phyloP scores from a whole-genome alignment of 1,140 invertebrate genomes.

The honey bee (Apis mellifera) region DNA sequence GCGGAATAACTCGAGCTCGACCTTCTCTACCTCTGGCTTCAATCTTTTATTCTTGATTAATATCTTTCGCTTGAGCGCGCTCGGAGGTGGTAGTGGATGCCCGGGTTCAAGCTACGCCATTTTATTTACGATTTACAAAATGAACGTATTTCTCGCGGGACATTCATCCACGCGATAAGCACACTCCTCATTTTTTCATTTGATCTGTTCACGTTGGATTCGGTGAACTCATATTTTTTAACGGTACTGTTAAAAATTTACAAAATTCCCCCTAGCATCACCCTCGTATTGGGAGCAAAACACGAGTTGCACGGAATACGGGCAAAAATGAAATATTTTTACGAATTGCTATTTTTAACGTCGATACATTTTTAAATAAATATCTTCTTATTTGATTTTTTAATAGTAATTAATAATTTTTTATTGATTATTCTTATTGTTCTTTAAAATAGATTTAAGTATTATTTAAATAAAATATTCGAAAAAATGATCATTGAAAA shows the following conservation, averaged over 20 bases:
- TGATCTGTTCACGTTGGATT: not conserved
- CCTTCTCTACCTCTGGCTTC: constrained; percentile 98
- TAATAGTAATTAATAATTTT: too few species aligned
- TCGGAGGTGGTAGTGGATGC: constrained; percentile 93
- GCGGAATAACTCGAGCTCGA: constrained; percentile 92
- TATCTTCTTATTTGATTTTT: too few species aligned
- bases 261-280: not conserved
- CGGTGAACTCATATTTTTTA: not conserved
- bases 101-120: constrained; percentile 90
- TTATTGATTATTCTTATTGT: too few species aligned
- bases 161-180: constrained; percentile 1
- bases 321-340: not conserved
- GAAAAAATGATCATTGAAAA: too few species aligned
- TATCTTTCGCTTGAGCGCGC: constrained; percentile 95
- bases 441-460: too few species aligned
- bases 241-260: not conserved
- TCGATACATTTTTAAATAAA: not conserved
- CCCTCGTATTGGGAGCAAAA: not conserved
- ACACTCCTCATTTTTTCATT: not conserved
- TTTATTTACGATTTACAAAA: constrained; percentile 34
- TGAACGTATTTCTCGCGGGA: constrained; percentile 2
- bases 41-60: constrained; percentile 99
- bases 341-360: not conserved
- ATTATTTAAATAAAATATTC: too few species aligned
- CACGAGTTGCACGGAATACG: not conserved